phyloP scores from a whole-genome alignment of 2,888 invertebrate genomes.

The Andrena marginata region DNA sequence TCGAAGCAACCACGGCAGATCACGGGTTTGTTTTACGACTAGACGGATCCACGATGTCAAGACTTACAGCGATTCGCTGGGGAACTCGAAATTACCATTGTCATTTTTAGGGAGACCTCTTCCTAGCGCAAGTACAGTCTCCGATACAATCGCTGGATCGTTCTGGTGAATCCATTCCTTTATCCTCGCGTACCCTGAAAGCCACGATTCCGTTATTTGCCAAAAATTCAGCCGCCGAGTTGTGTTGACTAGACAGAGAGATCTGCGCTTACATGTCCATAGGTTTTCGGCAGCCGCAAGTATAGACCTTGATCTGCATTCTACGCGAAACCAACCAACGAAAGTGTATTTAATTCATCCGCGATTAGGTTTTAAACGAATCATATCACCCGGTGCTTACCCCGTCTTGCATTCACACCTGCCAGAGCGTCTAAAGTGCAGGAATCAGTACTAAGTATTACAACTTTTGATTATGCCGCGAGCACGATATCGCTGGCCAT shows the following conservation, averaged over 20 bases:
- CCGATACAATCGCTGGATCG: slow-evolving; percentile 31
- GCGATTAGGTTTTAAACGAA: not conserved
- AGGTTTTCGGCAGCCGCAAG: slow-evolving; percentile 67
- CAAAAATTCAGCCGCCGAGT: not conserved
- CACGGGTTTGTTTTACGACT: slow-evolving; percentile 5
- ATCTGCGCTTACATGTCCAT: slow-evolving; percentile 51
- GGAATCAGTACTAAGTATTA: slow-evolving; percentile 75
- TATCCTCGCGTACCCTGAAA: slow-evolving; percentile 36
- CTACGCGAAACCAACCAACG: slow-evolving; percentile 34
- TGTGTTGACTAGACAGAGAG: too few species aligned
- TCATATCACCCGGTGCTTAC: slow-evolving; percentile 65
- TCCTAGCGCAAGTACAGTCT: slow-evolving; percentile 31
- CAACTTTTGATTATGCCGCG: slow-evolving; percentile 65
- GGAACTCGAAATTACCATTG: slow-evolving; percentile 64
- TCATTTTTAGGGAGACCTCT: slow-evolving; percentile 41
- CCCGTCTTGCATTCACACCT: slow-evolving; percentile 71
- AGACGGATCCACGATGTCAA: slow-evolving; percentile 29
- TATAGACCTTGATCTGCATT: slow-evolving; percentile 50
- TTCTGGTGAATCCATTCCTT: slow-evolving; percentile 23
- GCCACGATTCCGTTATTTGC: not conserved
- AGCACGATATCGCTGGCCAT: slow-evolving; percentile 58
- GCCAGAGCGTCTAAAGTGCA: slow-evolving; percentile 70
- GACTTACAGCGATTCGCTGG: slow-evolving; percentile 66
- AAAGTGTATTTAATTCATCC: slow-evolving; percentile 7
- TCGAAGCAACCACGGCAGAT: slow-evolving; percentile 24